phyloP scores from a whole-genome alignment of 2,888 invertebrate genomes.

The Neocrepidodera transversa region DNA sequence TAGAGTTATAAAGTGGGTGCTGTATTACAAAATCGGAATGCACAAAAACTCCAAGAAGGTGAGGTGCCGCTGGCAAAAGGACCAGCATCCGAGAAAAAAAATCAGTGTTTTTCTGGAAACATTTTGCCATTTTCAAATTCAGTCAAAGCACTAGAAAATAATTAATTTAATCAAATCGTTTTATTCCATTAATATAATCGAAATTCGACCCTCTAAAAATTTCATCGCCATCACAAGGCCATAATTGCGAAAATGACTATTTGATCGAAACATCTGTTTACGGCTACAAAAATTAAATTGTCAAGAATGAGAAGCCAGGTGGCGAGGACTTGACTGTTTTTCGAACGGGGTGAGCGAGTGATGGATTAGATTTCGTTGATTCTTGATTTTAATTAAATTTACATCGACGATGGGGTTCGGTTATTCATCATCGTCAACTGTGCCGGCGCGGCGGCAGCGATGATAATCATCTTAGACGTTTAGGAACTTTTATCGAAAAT shows the following conservation, averaged over 20 bases:
- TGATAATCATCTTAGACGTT: not conserved
- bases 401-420: constrained; percentile 1
- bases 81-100: no score
- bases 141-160: no score
- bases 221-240: not conserved
- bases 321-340: not conserved
- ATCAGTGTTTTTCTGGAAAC: no score
- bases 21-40: no score
- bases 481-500: not conserved
- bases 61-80: no score
- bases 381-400: constrained; percentile 24
- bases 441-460: not conserved
- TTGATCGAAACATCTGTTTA: constrained; percentile 24
- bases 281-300: constrained; percentile 23
- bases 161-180: no score
- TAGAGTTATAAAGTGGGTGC: no score
- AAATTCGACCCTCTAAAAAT: no score
- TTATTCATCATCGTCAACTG: constrained; percentile 2
- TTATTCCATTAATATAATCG: no score
- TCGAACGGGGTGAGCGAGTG: constrained; percentile 14
- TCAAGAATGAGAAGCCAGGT: constrained; percentile 16
- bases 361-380: constrained; percentile 25
- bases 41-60: no score
- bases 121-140: no score
- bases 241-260: constrained; percentile 11